Evolutionary conservation across 2,888 invertebrate genomes (phyloP), one percentile per base, ranked within the genome.

Genomic region (Noctua pronuba): DNA sequence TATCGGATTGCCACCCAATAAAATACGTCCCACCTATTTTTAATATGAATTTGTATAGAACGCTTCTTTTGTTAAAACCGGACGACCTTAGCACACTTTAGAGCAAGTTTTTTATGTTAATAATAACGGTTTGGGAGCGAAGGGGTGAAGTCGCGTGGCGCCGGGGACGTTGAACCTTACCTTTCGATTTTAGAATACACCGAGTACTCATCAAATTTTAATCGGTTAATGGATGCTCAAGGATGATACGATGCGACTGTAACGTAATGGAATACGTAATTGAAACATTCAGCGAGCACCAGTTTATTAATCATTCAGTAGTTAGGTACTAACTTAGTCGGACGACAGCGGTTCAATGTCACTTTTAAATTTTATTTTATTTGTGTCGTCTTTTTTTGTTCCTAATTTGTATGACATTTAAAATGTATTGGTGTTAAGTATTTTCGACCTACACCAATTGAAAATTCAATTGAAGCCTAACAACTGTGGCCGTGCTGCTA

Each of bases 131-230:
- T 88, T 88, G 88, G 84, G 89, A 86, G 76, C 86, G 88, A 91
- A 92, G 93, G 94, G 91, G 87, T 86, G 71, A 70, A 84, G 94
- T 92, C 95, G 95, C 94, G 95, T 95, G 95, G 94, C 94, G 88
- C 78, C 31, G 84, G 86, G 96, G 94, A 88, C 95, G 88, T 94
- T 96, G 96, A 96, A 95, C 96, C 88, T 89, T 82, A 79, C 75
- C 73, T 84, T 82, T 86, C 85, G 41, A 77, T 82, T 85, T 87
- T 88, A 77, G 71, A 80, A 18, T 73, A 84, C 64, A 68, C 52
- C 60, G 73, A 38, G 31, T 82, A 62, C 49, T 44, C 44, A 78
- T 80, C 67, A 60, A 88, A 84, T 72, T 87, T 79, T 85, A 85
- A 88, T 88, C 72, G 66, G 72, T 74, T 85, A 84, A 87, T 88